Evolutionary conservation across 2,797 vertebrate species (phyloP), one percentile per base, ranked within the genome.

Genomic region (Bovichtus variegatus): DNA sequence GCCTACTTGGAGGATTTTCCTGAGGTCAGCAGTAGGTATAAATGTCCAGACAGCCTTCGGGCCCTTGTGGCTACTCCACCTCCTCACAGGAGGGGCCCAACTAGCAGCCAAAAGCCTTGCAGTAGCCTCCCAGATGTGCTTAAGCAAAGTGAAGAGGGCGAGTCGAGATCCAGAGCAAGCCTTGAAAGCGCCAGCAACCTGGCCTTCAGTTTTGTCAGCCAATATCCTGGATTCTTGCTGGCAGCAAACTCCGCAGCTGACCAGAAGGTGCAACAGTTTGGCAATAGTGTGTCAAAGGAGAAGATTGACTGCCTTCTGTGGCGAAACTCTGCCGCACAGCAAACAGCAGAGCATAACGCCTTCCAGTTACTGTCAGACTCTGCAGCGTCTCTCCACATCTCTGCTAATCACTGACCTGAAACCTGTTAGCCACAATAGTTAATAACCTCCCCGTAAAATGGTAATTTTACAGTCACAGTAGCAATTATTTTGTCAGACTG

Each of bases 401-500:
- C 5, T 34, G 53, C 53, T 38, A 29, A 74, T 66, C 55, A 78
- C 5, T 44, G 25, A 82, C 59, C 66, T 71, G 46, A 55, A 73
- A 72, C 53, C 36, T 60, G 29, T 71, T 67, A 60, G 46, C 49
- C 53, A 72, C 43, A 58, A 54, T 12, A 64, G 71, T 27, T 57
- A 62, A 84, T 66, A 71, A 47, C 49, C 18, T 55, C 36, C 43
- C 38, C 10, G 15, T 69, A 51, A 80, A 66, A 83, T 66, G 60
- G 27, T 44, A 36, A 82, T 87, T 80, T 80, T 51, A 69, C 60
- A 21, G 21, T 62, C 34, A 70, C 29, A 6, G 31, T 12, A 36
- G 58, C 50, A 80, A 78, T 85, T 74, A 74, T 68, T 58, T 78
- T 71, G 49, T 76, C 84, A 60, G n/a, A 40, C 51, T 34, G 40